phyloP scores from a whole-genome alignment of 2,888 invertebrate species.

The Rotaria socialis region DNA sequence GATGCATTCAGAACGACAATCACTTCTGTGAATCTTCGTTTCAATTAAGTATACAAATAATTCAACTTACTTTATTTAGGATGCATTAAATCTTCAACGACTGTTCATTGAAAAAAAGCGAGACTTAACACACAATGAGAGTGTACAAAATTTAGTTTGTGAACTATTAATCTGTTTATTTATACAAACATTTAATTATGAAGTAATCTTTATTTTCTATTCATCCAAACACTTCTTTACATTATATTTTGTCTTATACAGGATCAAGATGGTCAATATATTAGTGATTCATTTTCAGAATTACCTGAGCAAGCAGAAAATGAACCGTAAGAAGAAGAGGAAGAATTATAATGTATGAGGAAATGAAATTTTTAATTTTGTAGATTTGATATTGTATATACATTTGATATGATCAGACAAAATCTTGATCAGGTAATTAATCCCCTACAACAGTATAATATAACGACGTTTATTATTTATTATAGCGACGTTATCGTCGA shows the following conservation, averaged over 20 bases:
- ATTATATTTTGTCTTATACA: background rate
- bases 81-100: background rate
- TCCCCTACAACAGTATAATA: background rate
- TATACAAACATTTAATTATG: background rate
- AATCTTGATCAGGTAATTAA: background rate
- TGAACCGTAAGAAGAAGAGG: slow-evolving; percentile 1
- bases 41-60: too few species aligned
- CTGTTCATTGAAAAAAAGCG: background rate
- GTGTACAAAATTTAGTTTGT: background rate
- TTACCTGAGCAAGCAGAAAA: slow-evolving; percentile 22
- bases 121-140: background rate
- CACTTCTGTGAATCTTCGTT: too few species aligned
- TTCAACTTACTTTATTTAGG: background rate
- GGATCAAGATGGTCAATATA: background rate
- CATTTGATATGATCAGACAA: background rate
- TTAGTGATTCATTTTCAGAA: slow-evolving; percentile 24
- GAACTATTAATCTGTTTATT: background rate
- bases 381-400: slow-evolving; percentile 25
- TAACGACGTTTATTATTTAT: background rate
- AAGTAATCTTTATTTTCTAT: background rate
- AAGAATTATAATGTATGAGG: too few species aligned
- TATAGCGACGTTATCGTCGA: slow-evolving; percentile 79
- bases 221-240: too few species aligned
- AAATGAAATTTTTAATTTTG: too few species aligned
- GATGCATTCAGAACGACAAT: too few species aligned